Conservation (phyloP, 1,140 invertebrate species). For the Proctacanthus coquilletti region DNA sequence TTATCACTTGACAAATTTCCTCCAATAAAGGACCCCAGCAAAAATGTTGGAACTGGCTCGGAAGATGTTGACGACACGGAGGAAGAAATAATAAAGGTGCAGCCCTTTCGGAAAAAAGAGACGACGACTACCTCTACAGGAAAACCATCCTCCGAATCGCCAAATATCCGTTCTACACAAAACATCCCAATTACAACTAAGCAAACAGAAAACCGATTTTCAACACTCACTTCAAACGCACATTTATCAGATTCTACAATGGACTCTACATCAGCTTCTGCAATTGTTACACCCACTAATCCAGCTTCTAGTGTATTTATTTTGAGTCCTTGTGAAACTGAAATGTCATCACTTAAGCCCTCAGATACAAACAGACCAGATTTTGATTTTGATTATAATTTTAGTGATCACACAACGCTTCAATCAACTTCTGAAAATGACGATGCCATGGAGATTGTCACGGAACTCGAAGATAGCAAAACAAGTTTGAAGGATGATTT, state of each 20-base stretch:
- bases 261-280: not conserved
- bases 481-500: not conserved
- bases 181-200: conserved; percentile 1
- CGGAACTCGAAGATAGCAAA: not conserved
- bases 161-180: too few species aligned
- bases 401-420: not conserved
- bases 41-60: conserved; percentile 7
- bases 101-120: not conserved
- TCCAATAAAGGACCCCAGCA: conserved; percentile 7
- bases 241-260: not conserved
- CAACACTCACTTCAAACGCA: too few species aligned
- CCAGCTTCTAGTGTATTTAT: not conserved
- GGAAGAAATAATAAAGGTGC: conserved; percentile 1
- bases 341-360: not conserved
- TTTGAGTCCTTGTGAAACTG: not conserved
- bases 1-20: conserved; percentile 23
- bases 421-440: not conserved
- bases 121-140: not conserved
- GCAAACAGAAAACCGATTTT: not conserved
- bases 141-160: too few species aligned
- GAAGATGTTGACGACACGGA: conserved; percentile 3
- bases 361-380: not conserved
- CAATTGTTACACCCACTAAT: not conserved
- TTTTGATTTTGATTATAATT: not conserved
- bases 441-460: not conserved